Conservation (phyloP, 2,888 invertebrate genomes). For the Xanthia togata region DNA sequence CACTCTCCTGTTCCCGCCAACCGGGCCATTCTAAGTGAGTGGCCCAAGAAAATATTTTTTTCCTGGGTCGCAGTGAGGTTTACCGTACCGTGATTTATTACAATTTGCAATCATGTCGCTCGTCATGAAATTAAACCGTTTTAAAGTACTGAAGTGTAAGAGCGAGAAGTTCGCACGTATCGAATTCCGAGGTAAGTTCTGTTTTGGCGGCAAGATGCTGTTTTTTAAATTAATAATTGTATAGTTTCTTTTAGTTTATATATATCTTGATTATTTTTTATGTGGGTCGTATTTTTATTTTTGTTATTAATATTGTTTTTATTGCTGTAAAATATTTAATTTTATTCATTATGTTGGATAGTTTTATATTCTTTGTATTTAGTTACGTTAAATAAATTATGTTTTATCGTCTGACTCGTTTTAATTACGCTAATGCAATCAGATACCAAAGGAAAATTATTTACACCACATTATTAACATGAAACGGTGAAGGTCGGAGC, state of each 20-base stretch:
- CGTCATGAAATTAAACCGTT: slow-evolving; percentile 92
- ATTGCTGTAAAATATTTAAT: background rate
- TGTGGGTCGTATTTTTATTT: background rate
- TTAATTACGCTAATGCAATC: slow-evolving; percentile 57
- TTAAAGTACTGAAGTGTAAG: slow-evolving; percentile 92
- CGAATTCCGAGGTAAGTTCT: slow-evolving; percentile 94
- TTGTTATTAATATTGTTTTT: slow-evolving; percentile 8
- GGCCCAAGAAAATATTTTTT: slow-evolving; percentile 15
- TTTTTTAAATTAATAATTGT: background rate
- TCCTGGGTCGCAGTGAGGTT: background rate
- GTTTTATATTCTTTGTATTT: slow-evolving; percentile 1
- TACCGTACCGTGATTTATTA: background rate
- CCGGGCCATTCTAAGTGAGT: slow-evolving; percentile 35
- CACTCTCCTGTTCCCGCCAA: slow-evolving; percentile 34
- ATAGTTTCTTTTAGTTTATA: background rate
- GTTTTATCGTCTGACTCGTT: slow-evolving; percentile 23
- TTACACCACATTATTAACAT: slow-evolving; percentile 23
- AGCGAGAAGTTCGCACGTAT: slow-evolving; percentile 92
- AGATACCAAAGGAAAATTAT: slow-evolving; percentile 18
- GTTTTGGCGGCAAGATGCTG: background rate
- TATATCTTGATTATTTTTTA: background rate
- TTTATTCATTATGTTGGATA: background rate
- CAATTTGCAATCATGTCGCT: slow-evolving; percentile 91
- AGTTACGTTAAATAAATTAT: slow-evolving; percentile 13
- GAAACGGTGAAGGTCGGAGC: slow-evolving; percentile 18